Evolutionary conservation across 2,888 invertebrate genomes (phyloP), one percentile per base, ranked within the genome.

Genomic region (Tethea ocularis): DNA sequence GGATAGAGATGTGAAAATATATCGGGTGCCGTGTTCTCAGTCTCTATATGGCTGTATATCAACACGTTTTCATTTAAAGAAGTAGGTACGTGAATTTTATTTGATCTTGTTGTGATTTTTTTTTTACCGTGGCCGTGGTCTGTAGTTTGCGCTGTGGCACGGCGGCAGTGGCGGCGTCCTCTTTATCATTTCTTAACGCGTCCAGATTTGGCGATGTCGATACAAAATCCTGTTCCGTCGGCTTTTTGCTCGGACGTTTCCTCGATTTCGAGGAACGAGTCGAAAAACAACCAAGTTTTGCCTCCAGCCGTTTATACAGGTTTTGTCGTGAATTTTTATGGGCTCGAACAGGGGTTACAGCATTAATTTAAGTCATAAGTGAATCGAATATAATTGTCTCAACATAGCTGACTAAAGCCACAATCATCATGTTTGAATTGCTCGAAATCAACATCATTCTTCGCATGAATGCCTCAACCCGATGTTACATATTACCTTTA

Each of bases 111-210:
- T 75, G 77, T 75, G 77, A 77, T 79, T 82, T 82, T 82, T 78
- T 38, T 81, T n/a, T n/a, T n/a, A n/a, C n/a, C n/a, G n/a, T n/a
- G n/a, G 74, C 73, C 71, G 66, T 29, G 56, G 65, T 68, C 46
- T 20, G 71, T 71, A 78, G 75, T 77, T 76, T 78, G 75, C 72
- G 73, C 75, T 74, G 74, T 69, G 74, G 61, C 63, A 66, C 20
- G 54, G 57, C 60, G 59, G 72, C 75, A 75, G 72, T 66, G 77
- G 84, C 89, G 88, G 90, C 87, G 80, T 86, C 84, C 85, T 84
- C 89, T 90, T 90, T 91, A 90, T 89, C 90, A 87, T 89, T 88
- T 89, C 86, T 91, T 90, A 88, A 89, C 90, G 89, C 89, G 87
- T 87, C 88, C 92, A 88, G 91, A 92, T 92, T 91, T 87, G 91